Conservation (phyloP, 2,113 vertebrate genomes). For the Zapornia atra region DNA sequence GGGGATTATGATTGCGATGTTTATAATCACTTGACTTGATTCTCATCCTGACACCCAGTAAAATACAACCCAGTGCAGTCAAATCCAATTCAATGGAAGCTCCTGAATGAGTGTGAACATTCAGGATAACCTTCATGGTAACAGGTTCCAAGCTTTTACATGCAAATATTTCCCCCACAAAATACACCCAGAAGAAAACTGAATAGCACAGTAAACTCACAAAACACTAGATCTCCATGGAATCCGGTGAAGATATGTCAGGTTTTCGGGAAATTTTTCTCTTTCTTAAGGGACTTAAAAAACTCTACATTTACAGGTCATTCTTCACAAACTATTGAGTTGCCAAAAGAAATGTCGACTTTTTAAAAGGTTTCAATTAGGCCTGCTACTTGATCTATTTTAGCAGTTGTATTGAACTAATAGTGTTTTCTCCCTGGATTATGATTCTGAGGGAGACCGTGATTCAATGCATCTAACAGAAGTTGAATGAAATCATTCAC, state of each 20-base stretch:
- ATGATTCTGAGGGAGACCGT: background rate
- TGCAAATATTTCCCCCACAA: background rate
- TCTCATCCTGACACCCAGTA: background rate
- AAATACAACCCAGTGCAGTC: background rate
- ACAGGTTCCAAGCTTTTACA: background rate
- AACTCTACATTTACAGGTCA: background rate
- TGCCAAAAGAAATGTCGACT: background rate
- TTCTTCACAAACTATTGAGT: background rate
- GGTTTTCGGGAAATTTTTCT: background rate
- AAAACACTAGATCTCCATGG: background rate
- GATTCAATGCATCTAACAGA: background rate
- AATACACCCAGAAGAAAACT: background rate
- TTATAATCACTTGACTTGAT: background rate
- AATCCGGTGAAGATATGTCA: background rate
- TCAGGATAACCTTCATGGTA: background rate
- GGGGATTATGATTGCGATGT: background rate
- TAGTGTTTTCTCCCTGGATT: background rate
- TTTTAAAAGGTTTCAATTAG: background rate
- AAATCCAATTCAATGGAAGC: background rate
- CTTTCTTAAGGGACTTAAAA: background rate
- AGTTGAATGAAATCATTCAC: slow-evolving; percentile 44
- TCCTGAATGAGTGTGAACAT: background rate
- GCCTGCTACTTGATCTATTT: background rate
- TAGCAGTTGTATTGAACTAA: background rate
- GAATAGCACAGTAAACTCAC: background rate